Base-by-base conservation (phyloP, 2,888 invertebrate genomes). In the Trissoscelio sp. region DNA sequence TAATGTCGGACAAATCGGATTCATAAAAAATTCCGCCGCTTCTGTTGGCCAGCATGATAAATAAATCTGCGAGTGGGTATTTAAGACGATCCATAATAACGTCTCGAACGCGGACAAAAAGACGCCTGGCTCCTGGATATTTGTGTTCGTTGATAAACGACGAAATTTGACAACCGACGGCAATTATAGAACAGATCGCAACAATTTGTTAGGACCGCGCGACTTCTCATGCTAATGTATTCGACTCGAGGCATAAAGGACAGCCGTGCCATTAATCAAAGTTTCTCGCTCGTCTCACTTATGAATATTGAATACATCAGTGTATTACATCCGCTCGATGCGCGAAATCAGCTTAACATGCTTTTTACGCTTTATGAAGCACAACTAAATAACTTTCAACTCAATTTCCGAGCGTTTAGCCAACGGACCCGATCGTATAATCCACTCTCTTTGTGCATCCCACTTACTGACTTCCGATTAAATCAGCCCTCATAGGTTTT, bases 341-440 rank as follows among this genome's bases (percentile, higher is more conserved):
- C 79, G 60, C 82, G 53, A 72, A 79, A 82, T 82, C 82, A 67
- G 67, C 79, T 79, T 79, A 72, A 82, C 75, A 31, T 53, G 79
- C 79, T 83, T 83, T 83, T 83, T 83, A 82, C 82, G 82, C 82
- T 83, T 80, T 80, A 69, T 48, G 78, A 80, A 83, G 83, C 83
- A 83, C 77, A 77, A 80, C 74, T 78, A 83, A 83, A 83, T 77
- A 83, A 83, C 83, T 83, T 83, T 80, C 78, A 70, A 83, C 83
- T 80, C 80, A 74, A 83, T 83, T 80, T 80, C 58, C 74, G 58
- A 78, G 51, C 82, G 57, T 77, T 79, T 79, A 73, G 72, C 67
- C 75, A 20, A 58, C 62, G 53, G 69, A 80, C 48, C 55, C 53
- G 78, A 73, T 77, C 73, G 48, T 31, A 69, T 70, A 64, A 80